Evolutionary conservation across 2,113 vertebrate genomes (phyloP), one percentile per base, ranked within the genome.

Genomic region (Herpailurus yagouaroundi): DNA sequence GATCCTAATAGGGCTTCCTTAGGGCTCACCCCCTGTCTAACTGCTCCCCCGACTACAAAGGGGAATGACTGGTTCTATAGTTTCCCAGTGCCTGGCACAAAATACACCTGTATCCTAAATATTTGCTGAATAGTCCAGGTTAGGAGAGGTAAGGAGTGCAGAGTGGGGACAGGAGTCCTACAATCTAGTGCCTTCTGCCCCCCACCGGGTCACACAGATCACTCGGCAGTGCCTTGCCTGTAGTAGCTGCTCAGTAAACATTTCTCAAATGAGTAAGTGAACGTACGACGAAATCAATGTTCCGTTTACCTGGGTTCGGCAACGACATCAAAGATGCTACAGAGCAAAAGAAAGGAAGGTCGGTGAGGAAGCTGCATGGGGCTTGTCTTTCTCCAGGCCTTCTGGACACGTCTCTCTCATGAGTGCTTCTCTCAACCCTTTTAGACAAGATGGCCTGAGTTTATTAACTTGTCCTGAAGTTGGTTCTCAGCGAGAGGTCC

Each of bases 261-360:
- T 48, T 73, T 91, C 60, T 84, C 86, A 80, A 18, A 15, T 23
- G 60, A 91, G 27, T 41, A 41, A 50, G 11, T 31, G 31, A 87
- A 55, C n/a, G 36, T 71, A n/a, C 41, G 27, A 79, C 60, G 93
- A 50, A 23, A 21, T n/a, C 55, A 48, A 27, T 29, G 14, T 68
- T 27, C 29, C 36, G 1, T 45, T 81, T 91, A 48, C 36, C 21
- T 18, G 45, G 68, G 52, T 21, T 48, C 16, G 14, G 8, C 74
- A 80, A 29, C 57, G 73, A 87, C 23, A 21, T 64, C 29, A 7
- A 92, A 94, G 77, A 48, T 60, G 79, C n/a, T 69, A 33, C 10
- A 45, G 50, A 97, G 50, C 12, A 33, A 64, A 90, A 80, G 52
- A 93, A 97, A 95, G 41, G 36, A 73, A 66, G 21, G 77, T 31